Base-by-base conservation (phyloP, 2,113 vertebrate genomes). In the Prionailurus viverrinus region DNA sequence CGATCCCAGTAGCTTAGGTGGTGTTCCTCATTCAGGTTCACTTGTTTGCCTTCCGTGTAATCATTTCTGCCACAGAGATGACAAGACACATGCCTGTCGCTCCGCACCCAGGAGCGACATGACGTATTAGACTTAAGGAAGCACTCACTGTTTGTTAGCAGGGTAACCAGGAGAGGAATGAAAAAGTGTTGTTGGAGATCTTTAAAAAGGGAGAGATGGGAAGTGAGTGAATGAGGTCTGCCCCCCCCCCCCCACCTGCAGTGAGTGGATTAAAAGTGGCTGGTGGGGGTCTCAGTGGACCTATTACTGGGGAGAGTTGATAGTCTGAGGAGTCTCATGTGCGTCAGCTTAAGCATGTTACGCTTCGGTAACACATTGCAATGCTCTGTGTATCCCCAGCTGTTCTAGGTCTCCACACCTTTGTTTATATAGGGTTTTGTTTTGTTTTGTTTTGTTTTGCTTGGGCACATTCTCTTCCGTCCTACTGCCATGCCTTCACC, bases 1-100 rank as follows among this genome's bases (percentile, higher is more conserved):
- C 2, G 1, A 0, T 48, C 55, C 21, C 21, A n/a, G 16, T 25
- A 83, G 61, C 0, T 5, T 16, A 15, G 53, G 7, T 18, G 18
- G 58, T 61, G 58, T 23, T 61, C 58, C 58, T 61, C 19, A 61
- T 61, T 61, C 58, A 21, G 58, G 58, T 61, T 61, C 21, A 61
- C 21, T 61, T 61, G 58, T 61, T 61, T 61, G 58, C 21, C 58
- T 61, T 23, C 58, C 58, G 58, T 61, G 58, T 61, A 61, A 61
- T 61, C 58, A 61, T 61, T 25, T 61, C 21, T 61, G 58, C 21
- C 58, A 61, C 19, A 61, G 58, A 23, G 58, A 25, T 61, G 10
- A 61, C 58, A 61, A 58, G 58, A 58, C 21, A 21, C 15, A 23
- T 23, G 58, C 21, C 21, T 61, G 58, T 61, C 58, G 8, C 58